A percentile compares a stretch with the other conserved stretches of the same genome.
These are phyloP conservation scores for Stylophora pistillata DNA, from an alignment of 64 coral and sea anemone species.

Conservation along the genomic window DNA sequence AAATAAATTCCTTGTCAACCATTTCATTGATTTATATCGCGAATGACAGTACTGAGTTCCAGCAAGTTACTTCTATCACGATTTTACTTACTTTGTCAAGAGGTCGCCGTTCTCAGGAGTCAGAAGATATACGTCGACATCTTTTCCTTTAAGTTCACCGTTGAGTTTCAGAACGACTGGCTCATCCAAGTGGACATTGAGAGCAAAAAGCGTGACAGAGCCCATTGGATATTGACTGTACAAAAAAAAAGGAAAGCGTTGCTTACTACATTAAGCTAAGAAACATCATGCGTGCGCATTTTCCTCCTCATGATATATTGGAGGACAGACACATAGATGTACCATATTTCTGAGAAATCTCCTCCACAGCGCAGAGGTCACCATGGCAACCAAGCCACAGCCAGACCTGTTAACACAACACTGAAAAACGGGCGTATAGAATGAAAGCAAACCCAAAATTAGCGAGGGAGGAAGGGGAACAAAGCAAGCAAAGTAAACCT, in stretches of 20 bases:
- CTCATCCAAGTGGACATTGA: slow-evolving; percentile 63
- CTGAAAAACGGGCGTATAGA: too few species aligned
- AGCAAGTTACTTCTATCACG: neutral
- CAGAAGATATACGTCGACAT: slow-evolving; percentile 75
- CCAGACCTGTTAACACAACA: neutral
- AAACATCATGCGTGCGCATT: too few species aligned
- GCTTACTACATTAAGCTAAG: neutral
- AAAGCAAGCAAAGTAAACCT: too few species aligned
- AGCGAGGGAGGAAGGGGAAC: too few species aligned
- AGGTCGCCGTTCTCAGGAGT: slow-evolving; percentile 62
- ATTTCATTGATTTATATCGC: too few species aligned
- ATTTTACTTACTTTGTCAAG: slow-evolving; percentile 58
- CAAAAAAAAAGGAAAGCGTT: neutral
- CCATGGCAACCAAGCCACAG: neutral
- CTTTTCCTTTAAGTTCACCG: slow-evolving; percentile 56
- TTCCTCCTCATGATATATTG: too few species aligned
- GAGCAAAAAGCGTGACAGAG: slow-evolving; percentile 67
- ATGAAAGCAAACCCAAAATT: too few species aligned
- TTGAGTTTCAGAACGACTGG: slow-evolving; percentile 43
- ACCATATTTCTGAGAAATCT: too few species aligned
- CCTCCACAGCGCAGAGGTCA: neutral
- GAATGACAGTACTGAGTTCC: too few species aligned
- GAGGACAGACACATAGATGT: too few species aligned
- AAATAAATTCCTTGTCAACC: too few species aligned
- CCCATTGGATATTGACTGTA: slow-evolving; percentile 47